phyloP scores from a whole-genome alignment of 2,888 invertebrate genomes.

The Macaria notata region DNA sequence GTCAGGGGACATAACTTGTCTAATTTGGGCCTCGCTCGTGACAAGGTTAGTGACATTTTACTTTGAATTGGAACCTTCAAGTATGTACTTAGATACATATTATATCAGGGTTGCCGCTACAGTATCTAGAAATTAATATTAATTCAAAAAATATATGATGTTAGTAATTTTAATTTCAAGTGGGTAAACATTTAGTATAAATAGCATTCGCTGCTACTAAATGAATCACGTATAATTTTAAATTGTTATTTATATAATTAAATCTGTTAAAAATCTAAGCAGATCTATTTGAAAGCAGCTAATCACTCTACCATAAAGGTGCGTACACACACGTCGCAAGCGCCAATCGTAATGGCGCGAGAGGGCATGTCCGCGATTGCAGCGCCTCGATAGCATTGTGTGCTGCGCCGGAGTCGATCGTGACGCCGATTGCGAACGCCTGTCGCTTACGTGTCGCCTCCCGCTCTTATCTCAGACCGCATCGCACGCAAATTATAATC shows the following conservation, averaged over 20 bases:
- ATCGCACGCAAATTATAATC: conserved; percentile 83
- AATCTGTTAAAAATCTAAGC: no score
- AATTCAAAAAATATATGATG: no score
- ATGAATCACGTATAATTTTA: no score
- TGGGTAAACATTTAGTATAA: no score
- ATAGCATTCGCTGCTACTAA: no score
- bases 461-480: conserved; percentile 67
- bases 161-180: no score
- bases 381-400: conserved; percentile 79
- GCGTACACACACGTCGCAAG: conserved; percentile 60
- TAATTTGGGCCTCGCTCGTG: conserved; percentile 17
- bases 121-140: no score
- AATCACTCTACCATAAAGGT: conserved; percentile 64
- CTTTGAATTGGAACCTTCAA: not conserved
- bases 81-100: conserved; percentile 3
- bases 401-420: conserved; percentile 69
- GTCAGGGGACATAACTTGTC: conserved; percentile 26
- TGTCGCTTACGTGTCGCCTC: conserved; percentile 79
- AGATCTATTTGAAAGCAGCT: conserved; percentile 43
- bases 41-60: conserved; percentile 23
- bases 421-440: conserved; percentile 72
- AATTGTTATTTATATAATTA: no score
- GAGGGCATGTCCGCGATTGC: conserved; percentile 74
- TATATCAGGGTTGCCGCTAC: no score
- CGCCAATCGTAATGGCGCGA: conserved; percentile 76